Base-by-base conservation (phyloP, 2,797 vertebrate species). In the Hydrocynus forskahlii region DNA sequence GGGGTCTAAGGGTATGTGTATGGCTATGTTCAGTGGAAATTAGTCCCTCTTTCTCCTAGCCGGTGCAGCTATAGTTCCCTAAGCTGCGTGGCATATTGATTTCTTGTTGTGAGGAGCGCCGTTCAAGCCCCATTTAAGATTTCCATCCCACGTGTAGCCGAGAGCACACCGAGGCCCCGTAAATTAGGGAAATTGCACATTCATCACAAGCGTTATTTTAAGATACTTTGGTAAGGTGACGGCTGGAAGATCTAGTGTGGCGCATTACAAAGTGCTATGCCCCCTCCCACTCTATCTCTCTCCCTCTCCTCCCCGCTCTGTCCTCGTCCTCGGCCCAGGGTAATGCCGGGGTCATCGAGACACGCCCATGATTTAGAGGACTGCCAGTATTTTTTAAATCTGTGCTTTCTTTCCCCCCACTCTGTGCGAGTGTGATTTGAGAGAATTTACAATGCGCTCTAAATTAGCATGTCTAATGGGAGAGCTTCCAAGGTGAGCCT, bases 151-250 rank as follows among this genome's bases (percentile, higher is more conserved):
- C 93, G 93, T 93, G 92, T 95, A 96, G 96, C 96, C 95, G 94
- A 94, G 95, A 96, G 95, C 95, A 95, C 91, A 92, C 93, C 93
- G 94, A 93, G 93, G 94, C 93, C 92, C 94, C 92, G 96, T 97
- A 97, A 99, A 97, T 97, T 97, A 98, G 95, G 95, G 95, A 97
- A 97, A 98, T 97, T 96, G 95, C 96, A 96, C 96, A 98, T 98
- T 98, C 96, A 97, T 99, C 97, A 97, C 94, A 89, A 92, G 91
- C 92, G 95, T 97, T 97, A 96, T 97, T 98, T 97, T 97, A 96
- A 97, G 95, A 97, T 96, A 95, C 95, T 95, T 95, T 90, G 89
- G 93, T 95, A 96, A 95, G 87, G 92, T 91, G 95, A 94, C 92
- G 92, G 91, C 90, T 92, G 85, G 88, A 88, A 95, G 95, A 96